phyloP scores from a whole-genome alignment of 2,888 invertebrate species.

The Pilophorus perplexus region DNA sequence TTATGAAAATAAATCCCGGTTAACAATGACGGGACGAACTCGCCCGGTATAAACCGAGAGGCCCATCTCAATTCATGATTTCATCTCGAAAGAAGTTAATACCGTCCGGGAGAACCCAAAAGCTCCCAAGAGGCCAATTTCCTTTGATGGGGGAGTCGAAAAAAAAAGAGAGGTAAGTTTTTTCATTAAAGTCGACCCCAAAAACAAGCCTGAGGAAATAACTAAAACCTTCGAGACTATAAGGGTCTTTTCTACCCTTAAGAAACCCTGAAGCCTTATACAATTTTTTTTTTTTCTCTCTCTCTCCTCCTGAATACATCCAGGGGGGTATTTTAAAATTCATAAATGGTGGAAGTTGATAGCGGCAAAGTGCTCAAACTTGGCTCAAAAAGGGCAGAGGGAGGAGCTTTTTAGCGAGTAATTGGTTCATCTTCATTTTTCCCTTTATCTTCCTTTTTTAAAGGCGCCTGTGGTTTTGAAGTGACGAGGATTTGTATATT shows the following conservation, averaged over 20 bases:
- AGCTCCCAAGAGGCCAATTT: constrained; percentile 20
- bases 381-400: constrained; percentile 1
- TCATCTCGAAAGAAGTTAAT: constrained; percentile 30
- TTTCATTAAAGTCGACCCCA: constrained; percentile 34
- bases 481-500: too few species aligned
- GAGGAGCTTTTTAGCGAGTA: constrained; percentile 28
- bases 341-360: constrained; percentile 38
- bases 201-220: not conserved
- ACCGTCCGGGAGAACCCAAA: constrained; percentile 2
- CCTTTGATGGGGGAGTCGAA: too few species aligned
- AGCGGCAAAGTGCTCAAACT: constrained; percentile 22
- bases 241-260: too few species aligned
- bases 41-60: too few species aligned
- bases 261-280: too few species aligned
- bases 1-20: too few species aligned
- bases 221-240: too few species aligned
- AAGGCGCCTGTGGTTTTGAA: too few species aligned
- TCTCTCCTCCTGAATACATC: not conserved
- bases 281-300: not conserved
- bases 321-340: constrained; percentile 36
- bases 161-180: too few species aligned
- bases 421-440: constrained; percentile 35
- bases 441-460: constrained; percentile 17
- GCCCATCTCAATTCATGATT: constrained; percentile 39
- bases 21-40: too few species aligned